A percentile compares a stretch with the other conserved stretches of the same genome.
phyloP scores from a whole-genome alignment of 2,113 vertebrate species.

The Pygoscelis antarcticus region DNA sequence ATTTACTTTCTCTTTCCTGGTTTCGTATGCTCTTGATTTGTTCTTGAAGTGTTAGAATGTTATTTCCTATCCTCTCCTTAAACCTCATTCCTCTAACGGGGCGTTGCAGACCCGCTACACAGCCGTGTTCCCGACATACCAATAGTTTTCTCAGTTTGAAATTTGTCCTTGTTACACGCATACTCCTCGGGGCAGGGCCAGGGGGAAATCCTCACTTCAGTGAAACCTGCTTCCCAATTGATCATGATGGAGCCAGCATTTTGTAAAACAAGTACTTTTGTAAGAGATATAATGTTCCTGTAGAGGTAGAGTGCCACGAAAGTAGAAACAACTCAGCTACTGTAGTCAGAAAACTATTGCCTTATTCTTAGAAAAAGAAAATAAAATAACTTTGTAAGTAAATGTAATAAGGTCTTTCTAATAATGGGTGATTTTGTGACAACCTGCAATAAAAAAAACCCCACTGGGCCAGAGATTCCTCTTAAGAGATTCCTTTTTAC shows the following conservation, averaged over 20 bases:
- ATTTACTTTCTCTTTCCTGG: neutral
- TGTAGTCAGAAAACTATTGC: neutral
- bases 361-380: neutral
- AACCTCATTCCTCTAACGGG: neutral
- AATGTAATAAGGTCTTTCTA: neutral
- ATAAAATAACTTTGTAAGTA: neutral
- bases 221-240: neutral
- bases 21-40: neutral
- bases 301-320: neutral
- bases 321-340: neutral
- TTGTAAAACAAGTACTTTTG: neutral
- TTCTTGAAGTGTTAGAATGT: neutral
- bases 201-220: neutral
- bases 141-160: neutral
- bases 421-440: neutral
- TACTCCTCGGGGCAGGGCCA: fast-evolving
- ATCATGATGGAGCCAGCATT: neutral
- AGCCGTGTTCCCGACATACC: fast-evolving
- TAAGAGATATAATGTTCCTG: neutral
- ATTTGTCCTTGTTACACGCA: neutral
- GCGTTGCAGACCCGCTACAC: neutral
- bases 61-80: neutral
- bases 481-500: neutral
- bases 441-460: neutral
- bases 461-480: fast-evolving